Evolutionary conservation across 1,140 invertebrate genomes (phyloP), one percentile per base, ranked within the genome.

Genomic region (Cardiocondyla obscurior): DNA sequence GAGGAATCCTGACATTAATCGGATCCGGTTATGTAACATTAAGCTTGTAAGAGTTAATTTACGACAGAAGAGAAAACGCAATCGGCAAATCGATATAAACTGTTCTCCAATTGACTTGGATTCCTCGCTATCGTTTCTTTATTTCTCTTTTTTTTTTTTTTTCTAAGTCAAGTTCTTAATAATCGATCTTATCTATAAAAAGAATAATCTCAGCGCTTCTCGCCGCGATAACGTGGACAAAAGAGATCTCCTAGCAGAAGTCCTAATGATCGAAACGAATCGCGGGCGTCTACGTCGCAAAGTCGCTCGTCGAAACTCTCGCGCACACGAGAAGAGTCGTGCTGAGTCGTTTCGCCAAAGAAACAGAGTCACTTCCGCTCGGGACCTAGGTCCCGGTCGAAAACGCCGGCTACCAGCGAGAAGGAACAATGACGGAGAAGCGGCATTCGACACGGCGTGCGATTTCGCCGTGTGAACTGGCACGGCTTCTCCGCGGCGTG

Each of bases 391-490:
- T 8, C 19, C 16, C n/a, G 4, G 28, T 14, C 19, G 33, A 42
- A 36, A 74, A 36, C 19, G 30, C 4, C 28, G 22, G 25, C n/a
- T 28, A 7, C 12, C 30, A 42, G 30, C 36, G 72, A 46, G 28
- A 76, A 19, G n/a, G 19, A n/a, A 81, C 46, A 58, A 57, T 44
- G 14, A 28, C n/a, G 10, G 70, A 58, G 46, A 67, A 33, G 46
- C 30, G 46, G 33, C 53, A n/a, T 49, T 44, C 25, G 72, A 74
- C 62, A 42, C 55, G 72, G 39, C 69, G 67, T n/a, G 25, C 14
- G 19, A 42, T 62, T 12, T 33, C 39, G 36, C 25, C 30, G 36
- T 55, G 57, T n/a, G 28, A 85, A 85, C 74, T 49, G 33, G 33
- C 22, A 76, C 85, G 19, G 33, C n/a, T n/a, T n/a, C n/a, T n/a